Base-by-base conservation (phyloP, 2,888 invertebrate genomes). In the Mayetiola destructor region DNA sequence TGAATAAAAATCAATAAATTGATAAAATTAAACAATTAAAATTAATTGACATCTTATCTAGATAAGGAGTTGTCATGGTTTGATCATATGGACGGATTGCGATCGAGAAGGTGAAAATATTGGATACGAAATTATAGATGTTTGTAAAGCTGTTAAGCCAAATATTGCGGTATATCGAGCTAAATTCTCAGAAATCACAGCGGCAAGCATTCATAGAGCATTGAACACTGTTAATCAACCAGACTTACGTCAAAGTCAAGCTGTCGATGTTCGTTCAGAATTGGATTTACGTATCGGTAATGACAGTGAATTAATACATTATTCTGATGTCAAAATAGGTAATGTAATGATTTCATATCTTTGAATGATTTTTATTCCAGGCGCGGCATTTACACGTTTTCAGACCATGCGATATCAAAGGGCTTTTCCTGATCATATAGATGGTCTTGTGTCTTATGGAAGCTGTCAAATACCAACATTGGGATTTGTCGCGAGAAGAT, bases 61-160 rank as follows among this genome's bases (percentile, higher is more conserved):
- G 55, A 48, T 56, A 14, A 65, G 75, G 71, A 85, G 86, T 3
- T 87, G 87, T 64, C 74, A 79, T 62, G 81, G 82, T 0, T 76
- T 99, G 3, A 88, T 99, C 18, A 88, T 99, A 63, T 99, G 99
- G 99, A 99, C 99, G 1, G 99, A 99, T 90, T 95, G 99, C 76
- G 99, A 99, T 76, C 81, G 99, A 73, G 99, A 99, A 77, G 97
- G 97, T 30, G 97, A 99, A 73, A 96, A 97, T 69, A 99, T 99
- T 69, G 99, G 96, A 1, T 96, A 83, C 77, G 97, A 99, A 77
- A 83, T 99, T 32, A 92, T 97, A 56, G 73, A 88, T 61, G 92
- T 95, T 8, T 99, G 97, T 67, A 79, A 76, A 60, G 82, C 80
- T n/a, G 71, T 86, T 0, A 91, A 89, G 66, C 81, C 79, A 6